A percentile compares a stretch with the other conserved stretches of the same genome.
Conservation (phyloP, 2,888 invertebrate species). For the Anarsia innoxiella region DNA sequence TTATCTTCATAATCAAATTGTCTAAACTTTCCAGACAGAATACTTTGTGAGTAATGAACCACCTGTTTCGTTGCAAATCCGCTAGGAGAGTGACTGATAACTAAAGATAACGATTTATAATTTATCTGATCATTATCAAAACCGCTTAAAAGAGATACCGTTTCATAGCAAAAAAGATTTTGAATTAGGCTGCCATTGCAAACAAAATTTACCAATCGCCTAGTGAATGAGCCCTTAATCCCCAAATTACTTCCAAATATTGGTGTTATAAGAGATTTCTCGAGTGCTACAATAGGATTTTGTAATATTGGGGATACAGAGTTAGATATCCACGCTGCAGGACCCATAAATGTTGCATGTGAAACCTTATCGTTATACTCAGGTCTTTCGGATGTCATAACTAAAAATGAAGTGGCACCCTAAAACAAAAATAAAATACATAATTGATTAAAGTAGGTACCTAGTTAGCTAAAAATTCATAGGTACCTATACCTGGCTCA, state of each 20-base stretch:
- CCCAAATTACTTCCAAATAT: no score
- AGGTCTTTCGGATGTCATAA: slow-evolving; percentile 66
- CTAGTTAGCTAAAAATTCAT: no score
- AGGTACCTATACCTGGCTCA: no score
- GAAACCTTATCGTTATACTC: slow-evolving; percentile 74
- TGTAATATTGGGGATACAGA: no score
- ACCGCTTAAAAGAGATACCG: slow-evolving; percentile 77
- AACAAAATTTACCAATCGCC: no score
- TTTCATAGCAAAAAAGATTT: background rate
- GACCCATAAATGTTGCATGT: slow-evolving; percentile 72
- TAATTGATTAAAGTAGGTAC: no score
- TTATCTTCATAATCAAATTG: slow-evolving; percentile 45
- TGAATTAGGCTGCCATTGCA: slow-evolving; percentile 70
- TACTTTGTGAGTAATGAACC: slow-evolving; percentile 70
- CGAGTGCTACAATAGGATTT: no score
- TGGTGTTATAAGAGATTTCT: no score
- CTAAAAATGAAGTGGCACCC: slow-evolving; percentile 74
- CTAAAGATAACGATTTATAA: slow-evolving; percentile 70
- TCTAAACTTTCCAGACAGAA: slow-evolving; percentile 40
- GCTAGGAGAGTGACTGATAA: slow-evolving; percentile 69
- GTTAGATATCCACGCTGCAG: slow-evolving; percentile 75
- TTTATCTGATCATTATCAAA: slow-evolving; percentile 74
- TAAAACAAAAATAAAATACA: background rate
- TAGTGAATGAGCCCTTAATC: no score
- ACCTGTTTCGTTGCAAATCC: slow-evolving; percentile 71